These are phyloP conservation scores for Homarus americanus DNA, from an alignment of 1,140 invertebrate species.

Conservation along the genomic window DNA sequence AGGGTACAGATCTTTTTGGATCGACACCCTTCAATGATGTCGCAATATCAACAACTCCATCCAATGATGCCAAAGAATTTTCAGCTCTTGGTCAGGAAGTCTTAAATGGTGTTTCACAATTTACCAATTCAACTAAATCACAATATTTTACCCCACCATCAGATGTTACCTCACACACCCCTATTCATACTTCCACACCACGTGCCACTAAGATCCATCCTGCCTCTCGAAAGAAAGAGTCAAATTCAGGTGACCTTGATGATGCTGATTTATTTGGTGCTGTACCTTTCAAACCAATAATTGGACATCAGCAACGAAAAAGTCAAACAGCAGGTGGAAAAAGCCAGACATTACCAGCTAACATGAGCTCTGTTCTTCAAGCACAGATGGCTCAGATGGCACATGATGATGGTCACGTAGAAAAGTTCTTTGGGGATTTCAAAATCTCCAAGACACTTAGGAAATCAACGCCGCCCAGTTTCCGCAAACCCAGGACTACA, in stretches of 20 bases:
- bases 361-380: conserved; percentile 70
- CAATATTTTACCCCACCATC: conserved; percentile 54
- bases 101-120: conserved; percentile 70
- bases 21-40: conserved; percentile 75
- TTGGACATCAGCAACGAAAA: conserved; percentile 74
- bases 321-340: conserved; percentile 18
- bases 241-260: conserved; percentile 41
- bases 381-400: conserved; percentile 70
- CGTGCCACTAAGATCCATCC: conserved; percentile 53
- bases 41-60: conserved; percentile 72
- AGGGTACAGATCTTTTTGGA: conserved; percentile 75
- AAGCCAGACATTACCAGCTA: conserved; percentile 70
- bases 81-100: conserved; percentile 22
- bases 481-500: conserved; percentile 69
- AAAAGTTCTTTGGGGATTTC: conserved; percentile 75
- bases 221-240: conserved; percentile 27
- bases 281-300: conserved; percentile 81
- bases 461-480: conserved; percentile 75
- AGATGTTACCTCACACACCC: conserved; percentile 51
- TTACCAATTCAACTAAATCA: conserved; percentile 62
- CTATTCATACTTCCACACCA: conserved; percentile 68
- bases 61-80: conserved; percentile 57
- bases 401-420: conserved; percentile 74
- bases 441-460: conserved; percentile 76
- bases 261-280: conserved; percentile 82